Evolutionary conservation across 2,888 invertebrate species (phyloP), one percentile per base, ranked within the genome.

Genomic region (Orchesellides sinensis): DNA sequence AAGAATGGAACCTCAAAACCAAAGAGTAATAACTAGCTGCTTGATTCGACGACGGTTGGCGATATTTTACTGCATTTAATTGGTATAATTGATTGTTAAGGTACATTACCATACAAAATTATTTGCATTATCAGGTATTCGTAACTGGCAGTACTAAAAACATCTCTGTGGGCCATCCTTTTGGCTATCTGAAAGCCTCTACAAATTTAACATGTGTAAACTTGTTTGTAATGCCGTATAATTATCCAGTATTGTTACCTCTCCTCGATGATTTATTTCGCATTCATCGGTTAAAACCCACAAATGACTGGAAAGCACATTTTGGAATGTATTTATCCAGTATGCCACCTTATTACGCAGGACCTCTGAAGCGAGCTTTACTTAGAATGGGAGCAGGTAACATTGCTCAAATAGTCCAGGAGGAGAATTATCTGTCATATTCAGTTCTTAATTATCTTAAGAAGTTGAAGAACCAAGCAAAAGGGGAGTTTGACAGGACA

Each of bases 191-290:
- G 80, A 99, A 99, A 91, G 96, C 98, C 0, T 96, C 97, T 87
- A 97, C 97, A 4, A 96, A 96, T 89, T 92, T 98, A 83, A 95
- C 94, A 0, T 96, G 97, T 90, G 99, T 99, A 47, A 98, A 98
- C 91, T 91, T 99, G 84, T 98, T 98, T 91, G 97, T 99, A 4
- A 94, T 99, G 93, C 99, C 99, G 27, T 99, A 99, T 92, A 99
- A 99, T 91, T 99, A 99, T 91, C 98, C 99, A 0, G 95, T 96
- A 40, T 91, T 99, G 35, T 91, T 99, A 89, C 97, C 98, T 0
- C 91, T 99, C 10, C 91, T 99, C 29, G 98, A 98, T 89, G 98
- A 99, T 89, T 91, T 98, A 73, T 96, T 97, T 90, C 97, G 98
- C 91, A 94, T 96, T 84, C 97, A 97, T 90, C 93, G 97, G 69